Conservation (phyloP, 1,140 invertebrate genomes). For the Platorchestia sp. region DNA sequence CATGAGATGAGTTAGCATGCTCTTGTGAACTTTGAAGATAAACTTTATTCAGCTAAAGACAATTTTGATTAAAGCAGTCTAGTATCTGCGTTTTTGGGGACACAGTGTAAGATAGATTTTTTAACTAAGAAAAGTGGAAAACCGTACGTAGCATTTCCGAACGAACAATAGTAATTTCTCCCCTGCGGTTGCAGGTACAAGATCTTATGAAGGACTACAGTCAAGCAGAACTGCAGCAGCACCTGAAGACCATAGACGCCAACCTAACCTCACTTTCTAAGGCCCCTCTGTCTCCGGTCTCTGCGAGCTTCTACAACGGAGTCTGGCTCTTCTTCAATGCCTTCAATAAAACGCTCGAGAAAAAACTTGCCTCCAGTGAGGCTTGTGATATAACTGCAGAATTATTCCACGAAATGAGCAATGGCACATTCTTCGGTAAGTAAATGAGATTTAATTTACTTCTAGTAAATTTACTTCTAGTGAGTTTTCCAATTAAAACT, state of each 20-base stretch:
- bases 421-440: conserved; percentile 32
- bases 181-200: background rate
- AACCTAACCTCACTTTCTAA: background rate
- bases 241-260: background rate
- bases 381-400: background rate
- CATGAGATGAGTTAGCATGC: no score
- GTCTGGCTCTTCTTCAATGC: conserved; percentile 25
- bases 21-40: no score
- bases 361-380: background rate
- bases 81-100: no score
- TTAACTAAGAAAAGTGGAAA: background rate
- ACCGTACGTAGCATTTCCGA: background rate
- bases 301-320: conserved; percentile 10
- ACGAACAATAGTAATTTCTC: background rate
- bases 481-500: no score
- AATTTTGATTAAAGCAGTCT: no score
- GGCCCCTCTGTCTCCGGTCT: background rate
- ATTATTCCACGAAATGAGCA: conserved; percentile 17
- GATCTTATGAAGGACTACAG: background rate
- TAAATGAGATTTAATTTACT: background rate
- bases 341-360: background rate
- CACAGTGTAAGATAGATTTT: no score
- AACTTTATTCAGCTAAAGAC: no score
- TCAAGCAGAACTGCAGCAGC: background rate
- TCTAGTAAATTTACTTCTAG: background rate